Base-by-base conservation (phyloP, 2,797 vertebrate genomes). In the Mastacembelus armatus region DNA sequence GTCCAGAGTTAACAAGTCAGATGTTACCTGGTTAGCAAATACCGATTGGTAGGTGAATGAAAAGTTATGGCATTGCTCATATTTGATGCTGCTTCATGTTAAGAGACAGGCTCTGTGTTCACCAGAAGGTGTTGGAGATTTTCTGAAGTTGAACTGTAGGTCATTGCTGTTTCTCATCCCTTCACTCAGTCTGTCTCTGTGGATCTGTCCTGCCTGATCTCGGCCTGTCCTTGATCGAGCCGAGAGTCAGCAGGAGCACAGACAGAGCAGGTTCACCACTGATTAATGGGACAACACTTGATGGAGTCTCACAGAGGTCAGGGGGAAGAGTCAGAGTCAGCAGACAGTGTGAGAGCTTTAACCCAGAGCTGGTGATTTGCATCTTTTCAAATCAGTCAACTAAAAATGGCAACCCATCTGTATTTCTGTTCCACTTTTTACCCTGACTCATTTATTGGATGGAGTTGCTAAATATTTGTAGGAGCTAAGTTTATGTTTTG, bases 271-370 rank as follows among this genome's bases (percentile, higher is more conserved):
- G 19, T 40, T 66, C 36, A 7, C 38, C 14, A 0, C 48, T 80
- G 81, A 86, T 79, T 75, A 84, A 85, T 76, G 62, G 38, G 27
- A 56, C 45, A 3, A 10, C 30, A 21, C 47, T 35, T 61, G 49
- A 71, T 43, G 4, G 45, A 49, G 11, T 11, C 32, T 58, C 66
- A n/a, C 38, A 24, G 19, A 69, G 83, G 69, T 77, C 69, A 47
- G 11, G 18, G 66, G 49, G 58, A n/a, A 50, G 22, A 36, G 3
- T 36, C 24, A 7, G 4, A 4, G 27, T 19, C 32, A 30, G 1
- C 18, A 10, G 15, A 42, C 5, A 4, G n/a, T 10, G 2, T 52
- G 27, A 1, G 4, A 43, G 43, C 51, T 55, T 47, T 38, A 3
- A 45, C 24, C 2, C 2, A 48, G 21, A 60, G 50, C n/a, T 14